Evolutionary conservation across 2,888 invertebrate species (phyloP).

Genomic region (Cantharis nigra): DNA sequence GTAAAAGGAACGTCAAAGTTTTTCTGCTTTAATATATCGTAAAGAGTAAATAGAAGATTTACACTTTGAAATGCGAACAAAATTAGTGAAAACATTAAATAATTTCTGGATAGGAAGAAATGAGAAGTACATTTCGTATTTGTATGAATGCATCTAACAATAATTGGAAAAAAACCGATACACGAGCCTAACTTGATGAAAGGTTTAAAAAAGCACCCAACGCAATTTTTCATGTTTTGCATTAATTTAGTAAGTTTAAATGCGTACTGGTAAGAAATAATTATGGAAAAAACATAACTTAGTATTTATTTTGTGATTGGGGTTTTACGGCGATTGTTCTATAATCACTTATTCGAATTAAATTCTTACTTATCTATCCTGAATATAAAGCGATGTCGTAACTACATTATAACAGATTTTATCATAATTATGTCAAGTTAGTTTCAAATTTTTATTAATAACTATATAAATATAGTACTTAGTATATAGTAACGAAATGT

Average conservation of each 20-base stretch:
- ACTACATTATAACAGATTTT: neutral
- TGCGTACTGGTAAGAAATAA: neutral
- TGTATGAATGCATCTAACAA: neutral
- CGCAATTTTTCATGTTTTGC: neutral
- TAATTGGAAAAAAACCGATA: neutral
- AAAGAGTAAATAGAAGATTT: neutral
- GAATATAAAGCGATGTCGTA: neutral
- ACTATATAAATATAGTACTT: too few species aligned
- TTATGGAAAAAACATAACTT: neutral
- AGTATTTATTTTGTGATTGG: neutral
- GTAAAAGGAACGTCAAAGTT: neutral
- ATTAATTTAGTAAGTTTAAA: neutral
- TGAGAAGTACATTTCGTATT: neutral
- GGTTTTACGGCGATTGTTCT: neutral
- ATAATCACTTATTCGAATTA: neutral
- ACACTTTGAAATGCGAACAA: neutral
- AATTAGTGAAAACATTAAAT: neutral
- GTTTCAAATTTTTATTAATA: too few species aligned
- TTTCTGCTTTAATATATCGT: neutral
- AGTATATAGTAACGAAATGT: too few species aligned
- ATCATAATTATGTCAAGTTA: neutral
- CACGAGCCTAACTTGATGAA: neutral
- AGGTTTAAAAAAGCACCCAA: neutral
- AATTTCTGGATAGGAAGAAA: neutral
- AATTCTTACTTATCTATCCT: neutral